Evolutionary conservation across 35 echinoderm and acorn worm species (phyloP).

Genomic region (Eucidaris tribuloides): DNA sequence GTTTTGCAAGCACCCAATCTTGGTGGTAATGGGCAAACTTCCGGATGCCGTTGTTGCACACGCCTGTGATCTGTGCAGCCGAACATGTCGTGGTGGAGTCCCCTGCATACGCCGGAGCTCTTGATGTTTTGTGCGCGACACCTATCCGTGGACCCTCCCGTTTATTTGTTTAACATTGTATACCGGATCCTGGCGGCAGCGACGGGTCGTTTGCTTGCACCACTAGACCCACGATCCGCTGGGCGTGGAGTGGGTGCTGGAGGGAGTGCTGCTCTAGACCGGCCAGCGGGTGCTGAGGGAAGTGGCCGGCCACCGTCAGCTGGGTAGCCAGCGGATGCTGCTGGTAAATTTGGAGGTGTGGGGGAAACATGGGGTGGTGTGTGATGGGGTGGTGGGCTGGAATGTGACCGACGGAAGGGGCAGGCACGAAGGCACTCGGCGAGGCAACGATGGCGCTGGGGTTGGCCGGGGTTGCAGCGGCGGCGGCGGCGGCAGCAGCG

Average conservation of each 20-base stretch:
- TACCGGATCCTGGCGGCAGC: not conserved
- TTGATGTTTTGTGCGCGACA: constrained; percentile 28
- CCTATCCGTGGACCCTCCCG: not conserved
- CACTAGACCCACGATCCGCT: not conserved
- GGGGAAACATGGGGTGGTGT: constrained; percentile 54
- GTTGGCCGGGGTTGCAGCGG: constrained; percentile 42
- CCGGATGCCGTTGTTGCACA: constrained; percentile 17
- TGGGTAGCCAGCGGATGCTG: constrained; percentile 41
- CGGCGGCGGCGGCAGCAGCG: constrained; percentile 49
- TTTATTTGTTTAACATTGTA: too few relatives aligned
- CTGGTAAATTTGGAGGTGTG: constrained; percentile 23
- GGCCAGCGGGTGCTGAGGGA: constrained; percentile 29
- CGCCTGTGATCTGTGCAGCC: constrained; percentile 3
- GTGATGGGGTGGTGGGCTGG: constrained; percentile 49
- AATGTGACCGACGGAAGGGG: constrained; percentile 61
- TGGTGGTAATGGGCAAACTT: constrained; percentile 12
- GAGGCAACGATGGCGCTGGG: constrained; percentile 53
- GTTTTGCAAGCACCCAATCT: not conserved
- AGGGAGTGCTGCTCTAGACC: constrained; percentile 62
- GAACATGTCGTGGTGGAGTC: not conserved
- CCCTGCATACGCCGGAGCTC: too few relatives aligned
- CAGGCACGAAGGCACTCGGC: constrained; percentile 90
- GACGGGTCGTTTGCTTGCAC: too few relatives aligned
- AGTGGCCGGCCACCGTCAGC: not conserved
- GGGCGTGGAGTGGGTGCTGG: constrained; percentile 22